Evolutionary conservation across 2,797 vertebrate species (phyloP), one percentile per base, ranked within the genome.

Genomic region (Rhinogobio ventralis): DNA sequence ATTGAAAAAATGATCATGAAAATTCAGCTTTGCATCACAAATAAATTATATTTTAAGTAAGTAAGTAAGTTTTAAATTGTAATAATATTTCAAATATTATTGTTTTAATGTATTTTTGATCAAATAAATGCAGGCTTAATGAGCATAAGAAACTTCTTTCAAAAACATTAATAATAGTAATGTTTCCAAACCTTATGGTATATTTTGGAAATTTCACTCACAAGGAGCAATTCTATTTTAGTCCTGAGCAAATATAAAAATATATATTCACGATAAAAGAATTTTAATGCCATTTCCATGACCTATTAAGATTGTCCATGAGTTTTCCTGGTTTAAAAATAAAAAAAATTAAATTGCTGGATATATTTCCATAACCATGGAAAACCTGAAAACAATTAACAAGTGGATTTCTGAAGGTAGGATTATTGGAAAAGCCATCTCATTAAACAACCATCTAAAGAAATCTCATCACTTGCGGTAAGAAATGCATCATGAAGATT

Each of bases 401-500:
- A 25, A 10, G 3, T 5, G 14, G 36, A 66, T 49, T 49, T 49
- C 60, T 64, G 53, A 55, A 60, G 36, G 57, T 39, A 45, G 39
- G 55, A 79, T 66, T 79, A 49, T 64, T 30, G 57, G 57, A 79
- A 64, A 79, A 64, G 25, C 1, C 60, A 49, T 49, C 25, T 11
- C 60, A 79, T 66, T 66, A 33, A 49, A 79, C 19, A 66, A 42
- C 17, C 25, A 23, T 66, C 42, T 30, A 66, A 66, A 49, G 5
- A 66, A 79, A 62, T 39, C 53, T 19, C 75, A 60, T 60, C 75
- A 60, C 55, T 60, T 77, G 23, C n/a, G 33, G 57, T 66, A 79
- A 46, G 60, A 79, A 33, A 66, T 46, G 39, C 25, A 66, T 66
- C 19, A 64, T 23, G 17, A 62, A 82, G 28, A 46, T n/a, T 82